Conservation (phyloP, 2,797 vertebrate genomes). For the Melanotaenia nigrans region DNA sequence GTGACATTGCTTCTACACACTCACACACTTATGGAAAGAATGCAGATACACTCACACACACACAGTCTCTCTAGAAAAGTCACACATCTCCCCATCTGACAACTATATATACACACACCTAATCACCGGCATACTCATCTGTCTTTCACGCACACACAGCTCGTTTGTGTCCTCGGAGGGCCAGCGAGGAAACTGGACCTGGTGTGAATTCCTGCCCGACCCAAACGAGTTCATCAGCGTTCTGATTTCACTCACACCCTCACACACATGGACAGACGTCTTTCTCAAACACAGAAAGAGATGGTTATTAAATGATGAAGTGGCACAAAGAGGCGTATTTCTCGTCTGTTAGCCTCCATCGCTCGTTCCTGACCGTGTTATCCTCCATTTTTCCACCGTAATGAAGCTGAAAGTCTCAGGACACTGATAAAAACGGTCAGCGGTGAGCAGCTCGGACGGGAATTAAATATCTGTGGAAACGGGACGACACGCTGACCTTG, state of each 20-base stretch:
- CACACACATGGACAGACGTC: slow-evolving; percentile 18
- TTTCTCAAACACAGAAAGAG: slow-evolving; percentile 21
- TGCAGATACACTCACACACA: slow-evolving; percentile 27
- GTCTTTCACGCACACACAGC: slow-evolving; percentile 43
- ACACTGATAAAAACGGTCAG: no score
- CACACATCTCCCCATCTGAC: slow-evolving; percentile 55
- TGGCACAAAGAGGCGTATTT: slow-evolving; percentile 30
- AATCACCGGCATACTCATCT: slow-evolving; percentile 63
- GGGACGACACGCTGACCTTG: slow-evolving; percentile 27
- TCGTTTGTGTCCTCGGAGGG: slow-evolving; percentile 63
- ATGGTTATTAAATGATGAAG: slow-evolving; percentile 63
- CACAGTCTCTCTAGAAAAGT: slow-evolving; percentile 48
- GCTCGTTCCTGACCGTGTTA: no score
- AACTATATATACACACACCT: slow-evolving; percentile 72
- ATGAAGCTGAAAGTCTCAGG: no score
- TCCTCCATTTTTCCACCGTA: background rate
- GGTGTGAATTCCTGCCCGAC: slow-evolving; percentile 79
- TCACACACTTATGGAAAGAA: slow-evolving; percentile 59
- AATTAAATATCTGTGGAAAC: no score
- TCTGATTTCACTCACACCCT: slow-evolving; percentile 70
- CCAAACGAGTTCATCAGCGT: slow-evolving; percentile 71
- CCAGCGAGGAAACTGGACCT: slow-evolving; percentile 72
- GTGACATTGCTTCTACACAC: slow-evolving; percentile 36
- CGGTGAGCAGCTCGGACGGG: no score
- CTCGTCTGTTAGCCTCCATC: background rate